Evolutionary conservation across 2,113 vertebrate species (phyloP).

Genomic region (Oxyura jamaicensis): DNA sequence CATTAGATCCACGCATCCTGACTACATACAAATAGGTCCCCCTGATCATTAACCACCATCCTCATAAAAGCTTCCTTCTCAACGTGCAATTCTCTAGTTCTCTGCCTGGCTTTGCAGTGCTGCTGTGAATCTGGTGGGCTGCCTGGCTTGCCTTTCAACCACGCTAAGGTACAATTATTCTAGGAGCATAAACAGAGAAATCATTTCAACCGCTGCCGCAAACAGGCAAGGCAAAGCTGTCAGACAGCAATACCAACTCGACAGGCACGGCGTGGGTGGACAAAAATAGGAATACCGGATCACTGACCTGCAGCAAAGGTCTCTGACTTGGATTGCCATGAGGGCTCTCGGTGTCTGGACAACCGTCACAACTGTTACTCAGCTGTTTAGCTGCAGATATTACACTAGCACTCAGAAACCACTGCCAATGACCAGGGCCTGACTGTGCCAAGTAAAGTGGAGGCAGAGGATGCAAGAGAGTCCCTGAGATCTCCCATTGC

Average conservation of each 20-base stretch:
- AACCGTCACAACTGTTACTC: constrained; percentile 61
- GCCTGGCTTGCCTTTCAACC: not conserved
- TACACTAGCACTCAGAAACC: not conserved
- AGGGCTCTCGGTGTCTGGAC: constrained; percentile 37
- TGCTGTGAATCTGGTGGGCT: not conserved
- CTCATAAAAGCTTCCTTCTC: not conserved
- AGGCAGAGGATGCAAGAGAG: not conserved
- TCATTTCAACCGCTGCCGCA: not conserved
- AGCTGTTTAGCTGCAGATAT: constrained; percentile 55
- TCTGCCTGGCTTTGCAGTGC: not conserved
- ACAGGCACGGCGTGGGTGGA: not conserved
- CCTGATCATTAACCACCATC: not conserved
- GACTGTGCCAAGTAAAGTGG: not conserved
- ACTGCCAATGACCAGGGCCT: not conserved
- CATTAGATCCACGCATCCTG: rapidly evolving
- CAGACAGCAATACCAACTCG: constrained; percentile 13
- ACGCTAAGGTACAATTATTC: not conserved
- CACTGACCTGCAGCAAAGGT: constrained; percentile 60
- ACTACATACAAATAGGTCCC: rapidly evolving
- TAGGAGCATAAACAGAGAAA: not conserved
- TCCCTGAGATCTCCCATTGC: not conserved
- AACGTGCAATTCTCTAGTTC: rapidly evolving
- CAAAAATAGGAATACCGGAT: constrained; percentile 59
- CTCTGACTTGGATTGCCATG: constrained; percentile 51
- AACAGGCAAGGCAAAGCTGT: constrained; percentile 10